Conservation (phyloP, 2,113 vertebrate species). For the Xenus cinereus region DNA sequence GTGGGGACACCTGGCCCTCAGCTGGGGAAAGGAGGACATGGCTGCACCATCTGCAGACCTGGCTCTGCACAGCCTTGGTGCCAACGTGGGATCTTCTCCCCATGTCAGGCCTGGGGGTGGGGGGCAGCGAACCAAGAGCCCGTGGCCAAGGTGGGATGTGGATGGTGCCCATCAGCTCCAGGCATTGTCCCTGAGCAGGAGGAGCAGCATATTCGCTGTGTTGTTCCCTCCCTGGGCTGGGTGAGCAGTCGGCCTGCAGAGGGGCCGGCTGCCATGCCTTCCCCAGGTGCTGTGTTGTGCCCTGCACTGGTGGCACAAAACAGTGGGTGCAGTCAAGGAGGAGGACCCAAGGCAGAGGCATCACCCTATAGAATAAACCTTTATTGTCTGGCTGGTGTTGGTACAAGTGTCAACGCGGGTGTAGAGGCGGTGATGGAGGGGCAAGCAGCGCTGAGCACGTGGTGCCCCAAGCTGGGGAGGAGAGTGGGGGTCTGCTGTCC, state of each 20-base stretch:
- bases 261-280: not conserved
- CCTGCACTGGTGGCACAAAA: not conserved
- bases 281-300: accelerated
- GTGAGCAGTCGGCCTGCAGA: not conserved
- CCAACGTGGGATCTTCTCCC: accelerated
- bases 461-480: not conserved
- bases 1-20: not conserved
- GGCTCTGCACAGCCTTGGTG: not conserved
- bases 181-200: not conserved
- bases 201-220: accelerated
- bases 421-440: not conserved
- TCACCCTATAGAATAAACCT: not conserved
- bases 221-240: accelerated
- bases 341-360: not conserved
- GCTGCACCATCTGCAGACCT: not conserved
- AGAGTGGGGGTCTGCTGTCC: not conserved
- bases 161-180: not conserved
- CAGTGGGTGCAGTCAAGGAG: accelerated
- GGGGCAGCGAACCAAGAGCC: not conserved
- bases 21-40: not conserved
- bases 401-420: not conserved
- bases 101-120: accelerated
- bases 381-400: constrained; percentile 62
- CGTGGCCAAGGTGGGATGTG: not conserved
- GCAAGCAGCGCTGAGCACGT: not conserved